Base-by-base conservation (phyloP, 1,140 invertebrate genomes). In the Drosophila sp. region DNA sequence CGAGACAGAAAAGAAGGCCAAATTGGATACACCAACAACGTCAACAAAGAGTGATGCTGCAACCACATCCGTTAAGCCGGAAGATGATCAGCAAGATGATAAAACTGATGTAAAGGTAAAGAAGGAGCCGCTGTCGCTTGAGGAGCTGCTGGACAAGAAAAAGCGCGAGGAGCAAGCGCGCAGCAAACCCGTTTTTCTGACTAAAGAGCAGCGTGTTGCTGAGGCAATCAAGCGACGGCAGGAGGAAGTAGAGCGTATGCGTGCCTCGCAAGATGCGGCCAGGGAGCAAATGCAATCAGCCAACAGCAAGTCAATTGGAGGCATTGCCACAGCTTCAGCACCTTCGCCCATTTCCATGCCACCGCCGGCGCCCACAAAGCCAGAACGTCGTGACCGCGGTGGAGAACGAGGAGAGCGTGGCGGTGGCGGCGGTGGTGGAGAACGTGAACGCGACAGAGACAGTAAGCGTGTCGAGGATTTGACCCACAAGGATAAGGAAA, bases 101-200 rank as follows among this genome's bases (percentile, higher is more conserved):
- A 80, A 16, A 56, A 36, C 4, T 18, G 43, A 56, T n/a, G 8
- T n/a, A 0, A 83, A 84, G 53, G 1, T 67, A 0, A 91, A 97
- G 92, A 96, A 95, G 65, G 98, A 98, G 91, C 99, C 99, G 0
- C 92, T 99, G 4, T 99, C 98, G 41, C 93, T 99, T 16, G 99
- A 99, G 92, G 98, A 99, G 92, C 91, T 99, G 32, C 92, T 99
- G 14, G 96, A 97, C 0, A 99, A 99, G 90, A 99, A 99, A 89
- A 98, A 99, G 92, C 97, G 97, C 2, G 98, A 99, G 92, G 98
- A 99, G 92, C 96, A 96, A 78, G 97, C 97, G 18, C 95, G 96
- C 41, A 96, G 96, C 62, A 98, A 98, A 93, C 99, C 99, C 0
- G 98, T 99, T 50, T 99, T 99, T 92, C 93, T 99, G 18, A 97